phyloP scores from a whole-genome alignment of 1,140 invertebrate genomes.

The Episyrphus balteatus region DNA sequence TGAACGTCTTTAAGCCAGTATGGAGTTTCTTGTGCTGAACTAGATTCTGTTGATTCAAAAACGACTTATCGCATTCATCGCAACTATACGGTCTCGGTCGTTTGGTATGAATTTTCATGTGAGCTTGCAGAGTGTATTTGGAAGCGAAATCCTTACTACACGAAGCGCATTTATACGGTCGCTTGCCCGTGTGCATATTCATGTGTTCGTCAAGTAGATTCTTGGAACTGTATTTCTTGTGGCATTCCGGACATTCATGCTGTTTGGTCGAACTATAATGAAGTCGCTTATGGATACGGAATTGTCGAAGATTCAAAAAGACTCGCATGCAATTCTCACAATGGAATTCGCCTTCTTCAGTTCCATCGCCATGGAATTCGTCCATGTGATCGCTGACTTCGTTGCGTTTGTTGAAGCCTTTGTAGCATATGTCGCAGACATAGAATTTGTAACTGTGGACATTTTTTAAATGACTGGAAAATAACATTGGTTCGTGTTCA shows the following conservation, averaged over 20 bases:
- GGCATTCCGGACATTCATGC: constrained; percentile 52
- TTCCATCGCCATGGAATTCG: constrained; percentile 45
- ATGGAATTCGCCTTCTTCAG: constrained; percentile 48
- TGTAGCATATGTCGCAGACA: constrained; percentile 59
- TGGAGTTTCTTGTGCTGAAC: constrained; percentile 62
- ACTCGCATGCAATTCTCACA: constrained; percentile 54
- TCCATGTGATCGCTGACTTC: constrained; percentile 54
- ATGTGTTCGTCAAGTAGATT: constrained; percentile 58
- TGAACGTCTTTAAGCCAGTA: constrained; percentile 53
- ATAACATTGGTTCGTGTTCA: constrained; percentile 43
- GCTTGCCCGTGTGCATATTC: constrained; percentile 54
- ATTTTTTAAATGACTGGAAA: constrained; percentile 48
- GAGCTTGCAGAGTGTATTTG: constrained; percentile 64
- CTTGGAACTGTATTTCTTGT: constrained; percentile 52
- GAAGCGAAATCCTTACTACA: constrained; percentile 66
- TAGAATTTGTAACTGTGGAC: constrained; percentile 51
- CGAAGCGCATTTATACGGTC: constrained; percentile 52
- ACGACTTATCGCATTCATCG: constrained; percentile 55
- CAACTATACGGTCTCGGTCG: constrained; percentile 58
- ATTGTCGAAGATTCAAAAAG: constrained; percentile 49
- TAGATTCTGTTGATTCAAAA: constrained; percentile 63
- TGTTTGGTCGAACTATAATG: constrained; percentile 50
- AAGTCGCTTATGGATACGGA: constrained; percentile 50
- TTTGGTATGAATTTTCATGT: constrained; percentile 57
- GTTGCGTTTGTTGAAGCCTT: constrained; percentile 48